A percentile compares a stretch with the other conserved stretches of the same genome.
Conservation (phyloP, 2,113 vertebrate genomes). For the Agapornis roseicollis region DNA sequence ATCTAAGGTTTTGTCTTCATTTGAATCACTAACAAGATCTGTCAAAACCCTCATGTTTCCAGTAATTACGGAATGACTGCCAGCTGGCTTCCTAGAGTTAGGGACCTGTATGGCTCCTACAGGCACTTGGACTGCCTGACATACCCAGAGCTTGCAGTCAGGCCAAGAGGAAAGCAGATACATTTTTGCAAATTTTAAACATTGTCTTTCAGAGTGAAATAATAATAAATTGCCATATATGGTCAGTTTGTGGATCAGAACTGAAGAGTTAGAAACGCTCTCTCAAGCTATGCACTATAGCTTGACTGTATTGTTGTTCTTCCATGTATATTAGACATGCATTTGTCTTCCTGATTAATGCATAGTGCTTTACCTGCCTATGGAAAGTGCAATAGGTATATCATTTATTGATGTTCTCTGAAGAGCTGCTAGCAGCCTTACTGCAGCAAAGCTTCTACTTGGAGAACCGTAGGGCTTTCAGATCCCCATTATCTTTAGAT, state of each 20-base stretch:
- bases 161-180: not conserved
- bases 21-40: not conserved
- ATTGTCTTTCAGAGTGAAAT: not conserved
- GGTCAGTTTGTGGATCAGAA: not conserved
- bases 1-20: not conserved
- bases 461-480: not conserved
- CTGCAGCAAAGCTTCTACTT: not conserved
- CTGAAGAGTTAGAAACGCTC: not conserved
- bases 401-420: slow-evolving; percentile 19
- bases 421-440: slow-evolving; percentile 9
- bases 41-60: not conserved
- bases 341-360: not conserved
- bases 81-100: not conserved
- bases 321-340: not conserved
- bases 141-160: not conserved
- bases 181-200: not conserved
- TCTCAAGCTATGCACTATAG: not conserved
- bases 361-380: not conserved
- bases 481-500: not conserved
- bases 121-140: not conserved
- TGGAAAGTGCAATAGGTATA: not conserved
- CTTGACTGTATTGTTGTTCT: not conserved
- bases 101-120: not conserved
- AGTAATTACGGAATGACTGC: not conserved
- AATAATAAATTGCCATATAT: not conserved